Conservation (phyloP, 1,140 invertebrate genomes). For the Orussus abietinus region DNA sequence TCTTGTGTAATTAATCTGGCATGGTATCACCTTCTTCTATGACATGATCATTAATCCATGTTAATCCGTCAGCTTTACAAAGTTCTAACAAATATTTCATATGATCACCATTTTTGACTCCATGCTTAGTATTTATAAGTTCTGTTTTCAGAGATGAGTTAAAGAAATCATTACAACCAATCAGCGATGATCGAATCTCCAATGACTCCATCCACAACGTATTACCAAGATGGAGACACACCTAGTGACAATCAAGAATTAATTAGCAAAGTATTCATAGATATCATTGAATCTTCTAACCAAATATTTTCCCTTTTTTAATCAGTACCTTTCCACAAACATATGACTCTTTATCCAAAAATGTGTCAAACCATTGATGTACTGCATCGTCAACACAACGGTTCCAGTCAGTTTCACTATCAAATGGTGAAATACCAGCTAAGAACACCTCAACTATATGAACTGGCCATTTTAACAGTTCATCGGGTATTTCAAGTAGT, state of each 20-base stretch:
- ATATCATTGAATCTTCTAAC: conserved; percentile 5
- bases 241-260: conserved; percentile 24
- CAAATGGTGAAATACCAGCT: conserved; percentile 33
- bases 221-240: conserved; percentile 37
- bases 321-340: conserved; percentile 33
- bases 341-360: conserved; percentile 23
- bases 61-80: conserved; percentile 20
- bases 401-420: conserved; percentile 45
- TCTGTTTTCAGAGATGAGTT: conserved; percentile 27
- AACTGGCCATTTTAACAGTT: conserved; percentile 26
- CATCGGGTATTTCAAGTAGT: conserved; percentile 35
- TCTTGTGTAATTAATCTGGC: no score
- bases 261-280: conserved; percentile 12
- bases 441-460: conserved; percentile 43
- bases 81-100: conserved; percentile 24
- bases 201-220: conserved; percentile 43
- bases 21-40: no score
- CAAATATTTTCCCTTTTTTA: conserved; percentile 6
- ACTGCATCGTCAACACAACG: conserved; percentile 20
- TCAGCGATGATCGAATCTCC: conserved; percentile 34
- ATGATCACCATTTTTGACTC: conserved; percentile 30
- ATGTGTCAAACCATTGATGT: conserved; percentile 34
- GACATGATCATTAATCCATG: conserved; percentile 18
- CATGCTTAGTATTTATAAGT: conserved; percentile 28
- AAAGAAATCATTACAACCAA: conserved; percentile 27